Percentiles rank a stretch among this genome's conserved stretches.
Conservation (phyloP, 2,888 invertebrate genomes). For the Torymus aiolomorphi region DNA sequence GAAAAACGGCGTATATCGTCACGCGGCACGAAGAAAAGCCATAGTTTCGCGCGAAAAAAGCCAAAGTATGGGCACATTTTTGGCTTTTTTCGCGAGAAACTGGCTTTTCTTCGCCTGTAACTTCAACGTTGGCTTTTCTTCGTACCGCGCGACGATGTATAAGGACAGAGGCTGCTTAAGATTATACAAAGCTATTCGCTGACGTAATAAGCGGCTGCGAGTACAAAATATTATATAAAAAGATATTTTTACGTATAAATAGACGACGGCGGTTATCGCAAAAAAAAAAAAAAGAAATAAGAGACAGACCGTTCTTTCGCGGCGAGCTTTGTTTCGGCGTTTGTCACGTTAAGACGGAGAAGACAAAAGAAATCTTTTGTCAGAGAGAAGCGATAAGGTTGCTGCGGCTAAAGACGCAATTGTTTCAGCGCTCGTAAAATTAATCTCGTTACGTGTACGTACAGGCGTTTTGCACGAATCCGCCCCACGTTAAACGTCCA, state of each 20-base stretch:
- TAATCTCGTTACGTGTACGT: constrained; percentile 36
- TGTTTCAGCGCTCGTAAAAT: constrained; percentile 45
- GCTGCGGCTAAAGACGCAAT: constrained; percentile 27
- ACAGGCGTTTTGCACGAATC: constrained; percentile 4
- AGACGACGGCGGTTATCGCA: constrained; percentile 31
- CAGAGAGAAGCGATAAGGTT: constrained; percentile 37
- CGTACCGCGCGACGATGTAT: too few species aligned
- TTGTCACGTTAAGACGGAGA: constrained; percentile 41
- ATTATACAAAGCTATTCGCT: too few species aligned
- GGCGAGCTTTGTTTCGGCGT: constrained; percentile 48
- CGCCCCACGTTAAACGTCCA: constrained; percentile 1
- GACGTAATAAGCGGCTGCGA: neutral
- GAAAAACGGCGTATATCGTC: too few species aligned
- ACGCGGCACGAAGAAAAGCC: too few species aligned
- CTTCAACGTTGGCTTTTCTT: too few species aligned
- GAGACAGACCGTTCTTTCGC: neutral
- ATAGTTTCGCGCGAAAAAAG: too few species aligned
- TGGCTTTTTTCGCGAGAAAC: too few species aligned
- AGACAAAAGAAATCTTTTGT: constrained; percentile 53
- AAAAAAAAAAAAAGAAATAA: constrained; percentile 7
- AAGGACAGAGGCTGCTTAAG: too few species aligned
- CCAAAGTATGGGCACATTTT: too few species aligned
- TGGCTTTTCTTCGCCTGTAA: too few species aligned
- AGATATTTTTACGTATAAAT: constrained; percentile 1
- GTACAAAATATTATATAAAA: constrained; percentile 16